Evolutionary conservation across 1,140 invertebrate genomes (phyloP), one percentile per base, ranked within the genome.

Genomic region (Rhopalosiphum maidis): DNA sequence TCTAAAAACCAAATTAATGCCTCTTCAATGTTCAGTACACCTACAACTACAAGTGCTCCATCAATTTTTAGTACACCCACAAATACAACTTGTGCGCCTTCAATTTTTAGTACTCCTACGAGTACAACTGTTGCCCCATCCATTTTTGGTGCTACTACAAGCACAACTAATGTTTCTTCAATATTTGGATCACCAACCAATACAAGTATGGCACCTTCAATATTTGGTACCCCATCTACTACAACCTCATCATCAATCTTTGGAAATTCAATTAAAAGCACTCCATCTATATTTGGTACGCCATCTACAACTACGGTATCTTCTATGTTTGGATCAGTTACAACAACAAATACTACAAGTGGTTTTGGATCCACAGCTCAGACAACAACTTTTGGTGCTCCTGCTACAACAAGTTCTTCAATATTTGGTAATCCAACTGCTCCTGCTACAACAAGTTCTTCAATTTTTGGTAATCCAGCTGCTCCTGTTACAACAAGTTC

Each of bases 321-420:
- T 48, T 83, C 91, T 37, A 86, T 85, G n/a, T 93, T 93, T 93
- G 91, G 82, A 93, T 85, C 90, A 83, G 18, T 83, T 55, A 43
- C 91, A 55, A 93, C 91, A 86, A 86, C 46, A 51, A 88, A 54
- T 51, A 54, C 43, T 43, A 68, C 89, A 43, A 35, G 89, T 60
- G 54, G 54, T n/a, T 90, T 90, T 90, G 89, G 89, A 43, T 68
- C 54, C 43, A 8, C 37, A 90, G 51, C 55, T 22, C 89, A 90
- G 30, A 90, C 89, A 15, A 46, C 88, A 90, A 43, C 89, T 7
- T 90, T 90, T 90, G 89, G 89, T 68, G 43, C 55, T 43, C 8
- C 87, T 55, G 37, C 37, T 25, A 77, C 90, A 77, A 83, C 90
- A 3, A 85, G 77, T n/a, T 91, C 90, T 51, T 68, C 90, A 5